phyloP scores from a whole-genome alignment of 2,113 vertebrate species.

The Sula dactylatra region DNA sequence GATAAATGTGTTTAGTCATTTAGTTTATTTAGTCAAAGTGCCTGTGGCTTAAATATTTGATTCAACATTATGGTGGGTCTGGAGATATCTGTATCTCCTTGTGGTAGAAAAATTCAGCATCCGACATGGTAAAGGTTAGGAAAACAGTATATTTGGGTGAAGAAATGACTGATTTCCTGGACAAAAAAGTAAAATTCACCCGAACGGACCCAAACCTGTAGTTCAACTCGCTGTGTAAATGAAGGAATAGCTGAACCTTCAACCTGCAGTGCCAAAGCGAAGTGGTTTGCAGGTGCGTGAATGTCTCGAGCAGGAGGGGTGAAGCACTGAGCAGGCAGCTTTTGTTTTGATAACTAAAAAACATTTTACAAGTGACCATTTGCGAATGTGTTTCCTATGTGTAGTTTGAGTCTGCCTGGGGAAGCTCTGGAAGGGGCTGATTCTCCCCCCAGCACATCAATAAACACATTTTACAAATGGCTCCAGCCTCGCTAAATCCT shows the following conservation, averaged over 20 bases:
- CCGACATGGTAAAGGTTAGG: not conserved
- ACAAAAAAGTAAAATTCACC: not conserved
- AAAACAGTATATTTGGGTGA: not conserved
- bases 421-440: not conserved
- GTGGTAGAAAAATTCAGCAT: not conserved
- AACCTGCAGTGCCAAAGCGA: rapidly evolving
- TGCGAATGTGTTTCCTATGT: too few relatives aligned
- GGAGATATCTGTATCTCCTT: not conserved
- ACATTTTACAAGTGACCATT: not conserved
- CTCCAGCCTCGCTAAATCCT: not conserved
- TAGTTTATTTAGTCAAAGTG: not conserved
- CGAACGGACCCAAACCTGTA: not conserved
- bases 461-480: rapidly evolving
- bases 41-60: not conserved
- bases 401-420: not conserved
- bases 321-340: not conserved
- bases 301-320: too few relatives aligned
- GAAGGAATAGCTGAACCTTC: not conserved
- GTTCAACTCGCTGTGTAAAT: rapidly evolving
- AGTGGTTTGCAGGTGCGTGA: not conserved
- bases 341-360: not conserved
- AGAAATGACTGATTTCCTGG: not conserved
- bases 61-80: rapidly evolving
- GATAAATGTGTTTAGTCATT: not conserved
- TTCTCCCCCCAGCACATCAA: not conserved